Base-by-base conservation (phyloP, 1,140 invertebrate genomes). In the Asobara japonica region DNA sequence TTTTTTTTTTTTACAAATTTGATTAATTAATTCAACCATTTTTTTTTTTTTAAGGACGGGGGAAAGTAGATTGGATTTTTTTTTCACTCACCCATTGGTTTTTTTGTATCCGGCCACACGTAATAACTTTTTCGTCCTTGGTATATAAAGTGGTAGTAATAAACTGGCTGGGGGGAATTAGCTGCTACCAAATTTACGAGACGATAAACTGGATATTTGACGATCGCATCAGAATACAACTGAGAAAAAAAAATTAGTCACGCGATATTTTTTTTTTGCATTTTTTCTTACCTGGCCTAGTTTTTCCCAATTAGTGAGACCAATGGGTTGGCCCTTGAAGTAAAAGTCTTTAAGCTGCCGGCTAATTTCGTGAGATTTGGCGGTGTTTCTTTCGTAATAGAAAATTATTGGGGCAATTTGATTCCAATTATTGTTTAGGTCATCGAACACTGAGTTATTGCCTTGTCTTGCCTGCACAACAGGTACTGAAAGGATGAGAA, bases 371-470 rank as follows among this genome's bases (percentile, higher is more conserved):
- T 79, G 77, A 0, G 89, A 89, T 41, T 83, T 80, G 0, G 84
- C 69, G 29, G 85, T 88, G 36, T 84, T 81, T 38, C 82, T 82
- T 74, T 90, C 90, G 68, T 90, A 91, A 0, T 89, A 64, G 48
- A 90, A 91, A 69, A 84, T 87, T 0, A 90, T 89, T 0, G 90
- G 90, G 1, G 90, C 89, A 36, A 89, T 67, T 36, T 74, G 78
- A 11, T 88, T 83, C 76, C 89, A 91, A 18, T 90, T 82, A 0
- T 85, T 75, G 74, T 89, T 89, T n/a, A 90, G 75, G 16, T 89
- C 77, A 1, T 86, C 75, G 16, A 86, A 77, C 31, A 86, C 74
- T 0, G 84, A 83, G 5, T 83, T 81, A 74, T 90, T 87, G 5
- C 81, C 82, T 18, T 62, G 51, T 45, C 10, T 62, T 0, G 73